Percentiles rank a stretch among this genome's conserved stretches.
Conservation (phyloP, 2,888 invertebrate genomes). For the Epirrhoe alternata region DNA sequence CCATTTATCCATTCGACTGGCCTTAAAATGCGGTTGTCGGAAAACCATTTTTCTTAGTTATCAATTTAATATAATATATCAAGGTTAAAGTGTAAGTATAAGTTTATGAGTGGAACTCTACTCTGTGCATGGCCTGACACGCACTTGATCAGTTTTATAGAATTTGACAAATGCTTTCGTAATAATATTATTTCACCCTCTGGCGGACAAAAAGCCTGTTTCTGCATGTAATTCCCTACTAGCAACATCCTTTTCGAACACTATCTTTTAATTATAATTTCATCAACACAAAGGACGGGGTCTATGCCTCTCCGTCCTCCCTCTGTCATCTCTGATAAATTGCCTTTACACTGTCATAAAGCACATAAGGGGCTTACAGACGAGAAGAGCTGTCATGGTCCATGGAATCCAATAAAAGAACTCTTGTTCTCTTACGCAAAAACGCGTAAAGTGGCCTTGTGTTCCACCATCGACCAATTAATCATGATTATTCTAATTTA, state of each 20-base stretch:
- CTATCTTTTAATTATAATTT: slow-evolving; percentile 32
- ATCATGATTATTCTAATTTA: slow-evolving; percentile 2
- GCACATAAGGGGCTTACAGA: slow-evolving; percentile 26
- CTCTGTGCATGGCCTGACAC: no score
- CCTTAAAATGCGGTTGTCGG: no score
- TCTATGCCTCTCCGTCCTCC: slow-evolving; percentile 11
- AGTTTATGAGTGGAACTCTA: no score
- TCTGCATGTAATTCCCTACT: slow-evolving; percentile 10
- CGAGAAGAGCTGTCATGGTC: slow-evolving; percentile 20
- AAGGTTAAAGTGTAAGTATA: no score
- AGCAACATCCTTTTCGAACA: slow-evolving; percentile 19
- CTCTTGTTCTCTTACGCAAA: slow-evolving; percentile 30
- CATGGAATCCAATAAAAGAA: slow-evolving; percentile 37
- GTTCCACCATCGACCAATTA: slow-evolving; percentile 8
- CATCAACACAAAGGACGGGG: slow-evolving; percentile 24
- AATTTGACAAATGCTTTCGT: not conserved
- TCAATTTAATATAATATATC: no score
- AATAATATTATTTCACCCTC: not conserved
- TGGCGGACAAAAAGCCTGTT: not conserved
- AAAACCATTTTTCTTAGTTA: no score
- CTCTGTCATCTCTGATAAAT: slow-evolving; percentile 23
- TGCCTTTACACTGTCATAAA: slow-evolving; percentile 28
- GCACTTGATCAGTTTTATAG: not conserved
- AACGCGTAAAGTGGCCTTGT: slow-evolving; percentile 21
- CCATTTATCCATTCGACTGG: no score